Percentiles rank a stretch among this genome's conserved stretches.
phyloP scores from a whole-genome alignment of 2,797 vertebrate genomes.

The Orestias chungarensis region DNA sequence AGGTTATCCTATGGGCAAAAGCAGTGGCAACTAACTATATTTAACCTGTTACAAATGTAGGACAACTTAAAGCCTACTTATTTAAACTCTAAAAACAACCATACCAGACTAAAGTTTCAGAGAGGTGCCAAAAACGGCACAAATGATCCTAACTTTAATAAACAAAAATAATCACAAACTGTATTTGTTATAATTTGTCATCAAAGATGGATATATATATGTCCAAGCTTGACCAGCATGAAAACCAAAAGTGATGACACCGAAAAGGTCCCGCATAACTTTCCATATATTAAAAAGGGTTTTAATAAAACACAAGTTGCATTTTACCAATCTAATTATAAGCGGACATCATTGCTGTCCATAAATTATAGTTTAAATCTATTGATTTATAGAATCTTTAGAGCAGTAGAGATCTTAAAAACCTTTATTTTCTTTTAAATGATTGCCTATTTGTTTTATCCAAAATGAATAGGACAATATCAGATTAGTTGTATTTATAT shows the following conservation, averaged over 20 bases:
- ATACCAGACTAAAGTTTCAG: background rate
- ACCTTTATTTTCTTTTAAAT: background rate
- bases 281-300: background rate
- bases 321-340: background rate
- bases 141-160: background rate
- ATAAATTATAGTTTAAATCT: background rate
- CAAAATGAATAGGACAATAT: background rate
- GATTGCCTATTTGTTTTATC: background rate
- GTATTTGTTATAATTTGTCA: background rate
- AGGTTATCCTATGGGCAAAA: slow-evolving; percentile 45
- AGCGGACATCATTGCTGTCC: background rate
- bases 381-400: too few species aligned
- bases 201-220: too few species aligned
- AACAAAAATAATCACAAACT: background rate
- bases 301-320: background rate
- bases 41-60: slow-evolving; percentile 38
- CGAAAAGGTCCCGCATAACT: background rate
- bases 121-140: background rate
- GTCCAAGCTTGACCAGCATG: background rate
- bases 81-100: background rate
- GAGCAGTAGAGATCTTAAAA: too few species aligned
- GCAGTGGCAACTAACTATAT: slow-evolving; percentile 42
- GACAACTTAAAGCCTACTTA: background rate
- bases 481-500: background rate
- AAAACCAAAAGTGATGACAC: background rate